phyloP scores from a whole-genome alignment of 1,140 invertebrate species.

The Anastatus disparis region DNA sequence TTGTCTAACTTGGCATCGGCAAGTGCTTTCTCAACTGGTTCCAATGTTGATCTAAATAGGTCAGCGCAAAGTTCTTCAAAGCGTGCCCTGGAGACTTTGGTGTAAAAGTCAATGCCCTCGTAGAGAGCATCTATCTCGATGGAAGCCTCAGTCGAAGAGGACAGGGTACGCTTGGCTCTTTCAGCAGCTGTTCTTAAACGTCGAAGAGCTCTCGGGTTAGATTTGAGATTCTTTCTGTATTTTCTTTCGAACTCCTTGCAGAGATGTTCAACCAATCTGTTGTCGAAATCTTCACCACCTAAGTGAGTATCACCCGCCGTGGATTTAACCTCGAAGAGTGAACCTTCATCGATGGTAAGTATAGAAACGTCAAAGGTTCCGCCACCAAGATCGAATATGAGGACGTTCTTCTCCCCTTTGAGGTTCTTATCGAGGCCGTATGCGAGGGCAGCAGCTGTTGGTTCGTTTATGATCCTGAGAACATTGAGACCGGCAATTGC shows the following conservation, averaged over 20 bases:
- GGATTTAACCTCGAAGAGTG: conserved; percentile 81
- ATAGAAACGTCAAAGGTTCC: conserved; percentile 89
- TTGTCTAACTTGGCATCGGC: conserved; percentile 81
- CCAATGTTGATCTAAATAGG: conserved; percentile 70
- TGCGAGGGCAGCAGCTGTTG: conserved; percentile 79
- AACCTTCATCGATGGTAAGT: conserved; percentile 86
- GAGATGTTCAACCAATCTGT: conserved; percentile 80
- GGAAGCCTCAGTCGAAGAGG: conserved; percentile 70
- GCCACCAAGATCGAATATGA: conserved; percentile 81
- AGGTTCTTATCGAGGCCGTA: conserved; percentile 83
- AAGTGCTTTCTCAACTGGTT: conserved; percentile 76
- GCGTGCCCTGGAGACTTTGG: conserved; percentile 70
- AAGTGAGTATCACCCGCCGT: conserved; percentile 82
- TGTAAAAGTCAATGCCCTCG: conserved; percentile 72
- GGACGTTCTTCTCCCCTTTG: conserved; percentile 79
- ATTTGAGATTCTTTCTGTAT: conserved; percentile 64
- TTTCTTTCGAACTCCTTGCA: conserved; percentile 71
- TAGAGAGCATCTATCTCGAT: conserved; percentile 70
- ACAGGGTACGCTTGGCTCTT: conserved; percentile 70
- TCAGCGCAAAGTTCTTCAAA: conserved; percentile 75
- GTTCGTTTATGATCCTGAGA: conserved; percentile 84
- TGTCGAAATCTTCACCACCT: conserved; percentile 87
- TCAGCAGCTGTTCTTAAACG: conserved; percentile 76
- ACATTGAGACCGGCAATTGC: conserved; percentile 78
- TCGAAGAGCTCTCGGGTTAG: conserved; percentile 67